Evolutionary conservation across 2,113 vertebrate genomes (phyloP), one percentile per base, ranked within the genome.

Genomic region (Microcebus ravelobensis): DNA sequence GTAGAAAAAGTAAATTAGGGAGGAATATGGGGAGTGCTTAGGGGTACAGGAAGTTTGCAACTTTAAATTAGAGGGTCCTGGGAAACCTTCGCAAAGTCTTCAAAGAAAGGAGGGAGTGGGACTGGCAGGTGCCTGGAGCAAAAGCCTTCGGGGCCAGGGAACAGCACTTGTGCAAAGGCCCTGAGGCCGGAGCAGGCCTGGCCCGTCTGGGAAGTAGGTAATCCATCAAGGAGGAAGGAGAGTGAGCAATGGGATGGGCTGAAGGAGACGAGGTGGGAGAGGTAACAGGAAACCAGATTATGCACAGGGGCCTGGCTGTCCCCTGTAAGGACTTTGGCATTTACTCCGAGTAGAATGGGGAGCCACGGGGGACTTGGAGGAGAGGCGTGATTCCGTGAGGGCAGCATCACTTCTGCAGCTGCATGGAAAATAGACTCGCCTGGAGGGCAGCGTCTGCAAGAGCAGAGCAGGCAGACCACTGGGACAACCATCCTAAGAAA

Each of bases 241-340:
- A 71, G 21, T 23, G 4, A 50, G 3, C 8, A 36, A 45, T 25
- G 34, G 7, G 15, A 12, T n/a, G 36, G 4, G 5, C 17, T 6
- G 21, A n/a, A 86, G 36, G 25, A 80, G n/a, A 14, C 5, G 27
- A 52, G 61, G 25, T 52, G 55, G 21, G 13, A 79, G 76, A 48
- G 68, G 36, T n/a, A n/a, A 67, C n/a, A 45, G 71, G 36, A 14
- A 20, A 52, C 29, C 11, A 15, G 73, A 45, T 36, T 1, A 0
- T 1, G 13, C 2, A 23, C 2, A 1, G 8, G 9, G 2, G 14
- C 31, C 57, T 63, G 20, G 29, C 48, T 63, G 2, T 80, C 15
- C 23, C 45, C 25, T n/a, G 20, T 36, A 31, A 50, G 70, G 61
- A 68, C 39, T 48, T 82, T 2, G 50, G 4, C 14, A 15, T 50